Evolutionary conservation across 2,797 vertebrate species (phyloP).

Genomic region (Tangara arthus): DNA sequence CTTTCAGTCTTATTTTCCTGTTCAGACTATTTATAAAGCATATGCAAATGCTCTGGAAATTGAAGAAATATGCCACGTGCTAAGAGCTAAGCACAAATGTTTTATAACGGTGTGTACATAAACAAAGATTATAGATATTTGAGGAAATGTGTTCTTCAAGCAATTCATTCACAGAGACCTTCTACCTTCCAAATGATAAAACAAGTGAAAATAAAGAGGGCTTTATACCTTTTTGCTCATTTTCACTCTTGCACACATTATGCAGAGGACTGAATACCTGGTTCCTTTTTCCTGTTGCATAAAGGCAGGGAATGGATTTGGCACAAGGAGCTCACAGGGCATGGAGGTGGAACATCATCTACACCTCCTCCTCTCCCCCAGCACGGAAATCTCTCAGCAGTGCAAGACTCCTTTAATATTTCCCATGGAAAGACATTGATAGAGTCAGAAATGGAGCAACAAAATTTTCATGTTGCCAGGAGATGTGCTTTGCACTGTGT

Average conservation of each 20-base stretch:
- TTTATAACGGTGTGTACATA: not conserved
- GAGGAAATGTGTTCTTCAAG: not conserved
- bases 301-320: not conserved
- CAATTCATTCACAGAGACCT: not conserved
- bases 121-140: not conserved
- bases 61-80: not conserved
- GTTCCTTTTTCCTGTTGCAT: not conserved
- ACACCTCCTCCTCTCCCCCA: not conserved
- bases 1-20: conserved; percentile 11
- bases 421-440: not conserved
- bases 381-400: not conserved
- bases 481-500: not conserved
- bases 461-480: not conserved
- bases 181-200: not conserved
- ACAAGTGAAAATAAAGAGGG: not conserved
- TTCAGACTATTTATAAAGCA: not conserved
- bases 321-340: not conserved
- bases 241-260: not conserved
- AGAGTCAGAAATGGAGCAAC: not conserved
- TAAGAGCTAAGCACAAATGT: not conserved
- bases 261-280: not conserved
- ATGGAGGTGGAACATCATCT: not conserved
- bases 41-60: not conserved
- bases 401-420: not conserved
- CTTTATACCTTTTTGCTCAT: not conserved